Evolutionary conservation across 2,797 vertebrate species (phyloP).

Genomic region (Lates japonicus): DNA sequence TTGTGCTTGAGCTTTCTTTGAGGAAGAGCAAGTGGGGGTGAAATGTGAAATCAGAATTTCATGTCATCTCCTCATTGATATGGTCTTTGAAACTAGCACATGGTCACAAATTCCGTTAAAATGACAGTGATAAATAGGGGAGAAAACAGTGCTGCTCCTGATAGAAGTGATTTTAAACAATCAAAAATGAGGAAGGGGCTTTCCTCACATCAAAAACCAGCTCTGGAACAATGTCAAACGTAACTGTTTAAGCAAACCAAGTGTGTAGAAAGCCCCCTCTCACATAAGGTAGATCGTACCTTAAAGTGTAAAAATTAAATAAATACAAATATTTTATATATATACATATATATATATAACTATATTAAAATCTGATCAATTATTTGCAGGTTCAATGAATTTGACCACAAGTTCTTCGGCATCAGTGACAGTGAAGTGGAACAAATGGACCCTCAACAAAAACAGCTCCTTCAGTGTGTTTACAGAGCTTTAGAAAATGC

Average conservation of each 20-base stretch:
- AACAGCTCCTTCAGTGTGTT: constrained; percentile 88
- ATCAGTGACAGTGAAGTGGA: constrained; percentile 88
- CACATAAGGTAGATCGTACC: neutral
- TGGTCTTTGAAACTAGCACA: neutral
- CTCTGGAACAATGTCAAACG: neutral
- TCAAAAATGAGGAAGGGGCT: neutral
- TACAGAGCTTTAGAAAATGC: constrained; percentile 90
- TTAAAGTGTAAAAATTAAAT: neutral
- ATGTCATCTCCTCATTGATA: neutral
- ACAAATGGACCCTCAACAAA: constrained; percentile 90
- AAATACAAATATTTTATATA: neutral
- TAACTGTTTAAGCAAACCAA: neutral
- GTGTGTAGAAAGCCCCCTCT: neutral
- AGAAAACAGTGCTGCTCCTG: neutral
- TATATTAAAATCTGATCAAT: neutral
- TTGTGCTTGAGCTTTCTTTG: neutral
- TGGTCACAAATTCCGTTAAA: neutral
- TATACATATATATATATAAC: neutral
- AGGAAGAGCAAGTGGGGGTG: neutral
- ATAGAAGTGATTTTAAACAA: no score
- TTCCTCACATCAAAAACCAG: neutral
- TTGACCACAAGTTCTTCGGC: constrained; percentile 90
- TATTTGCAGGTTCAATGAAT: constrained; percentile 86
- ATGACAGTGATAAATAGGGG: neutral
- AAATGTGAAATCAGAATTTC: neutral